Conservation (phyloP, 2,888 invertebrate genomes). For the Hydrotaea cyrtoneurina region DNA sequence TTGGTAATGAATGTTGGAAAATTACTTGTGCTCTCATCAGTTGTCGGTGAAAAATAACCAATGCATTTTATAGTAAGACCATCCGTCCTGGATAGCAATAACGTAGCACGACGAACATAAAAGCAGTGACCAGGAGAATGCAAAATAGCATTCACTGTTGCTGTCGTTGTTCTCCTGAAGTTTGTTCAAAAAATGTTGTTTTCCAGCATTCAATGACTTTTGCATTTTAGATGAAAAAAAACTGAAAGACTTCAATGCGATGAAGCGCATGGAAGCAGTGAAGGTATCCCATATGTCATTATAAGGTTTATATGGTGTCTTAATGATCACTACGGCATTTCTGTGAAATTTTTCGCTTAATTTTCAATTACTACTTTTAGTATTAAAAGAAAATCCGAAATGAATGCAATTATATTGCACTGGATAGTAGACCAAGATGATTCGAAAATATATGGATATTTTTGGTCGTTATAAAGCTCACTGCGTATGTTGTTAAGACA, state of each 20-base stretch:
- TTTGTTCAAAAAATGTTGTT: not conserved
- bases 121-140: not conserved
- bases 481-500: no score
- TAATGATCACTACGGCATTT: no score
- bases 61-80: constrained; percentile 22
- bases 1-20: no score
- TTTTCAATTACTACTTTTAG: no score
- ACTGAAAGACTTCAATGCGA: not conserved
- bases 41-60: not conserved
- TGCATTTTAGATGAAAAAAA: constrained; percentile 19
- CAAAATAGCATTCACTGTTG: not conserved
- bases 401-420: no score
- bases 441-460: no score
- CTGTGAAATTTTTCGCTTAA: no score
- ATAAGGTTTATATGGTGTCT: no score
- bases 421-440: no score
- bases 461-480: no score
- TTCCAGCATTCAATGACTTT: constrained; percentile 1
- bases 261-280: not conserved
- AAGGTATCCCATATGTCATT: no score
- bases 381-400: no score
- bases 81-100: not conserved
- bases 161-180: not conserved
- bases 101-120: not conserved
- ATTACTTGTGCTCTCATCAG: not conserved